phyloP scores from a whole-genome alignment of 2,113 vertebrate genomes.

The Gallinago undulata region DNA sequence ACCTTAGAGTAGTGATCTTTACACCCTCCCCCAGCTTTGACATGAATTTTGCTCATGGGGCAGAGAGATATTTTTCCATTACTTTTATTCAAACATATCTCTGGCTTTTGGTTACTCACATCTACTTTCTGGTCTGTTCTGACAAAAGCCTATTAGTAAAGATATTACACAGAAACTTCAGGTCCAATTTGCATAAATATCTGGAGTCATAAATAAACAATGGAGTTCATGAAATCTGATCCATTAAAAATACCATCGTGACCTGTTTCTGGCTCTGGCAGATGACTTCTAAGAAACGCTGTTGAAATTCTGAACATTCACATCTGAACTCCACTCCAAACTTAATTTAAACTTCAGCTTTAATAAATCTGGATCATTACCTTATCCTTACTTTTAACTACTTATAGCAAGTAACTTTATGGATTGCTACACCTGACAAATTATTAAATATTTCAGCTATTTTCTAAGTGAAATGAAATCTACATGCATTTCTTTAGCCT shows the following conservation, averaged over 20 bases:
- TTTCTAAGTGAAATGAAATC: conserved; percentile 4
- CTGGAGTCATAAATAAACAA: background rate
- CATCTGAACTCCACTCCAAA: background rate
- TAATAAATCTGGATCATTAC: background rate
- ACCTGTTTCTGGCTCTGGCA: background rate
- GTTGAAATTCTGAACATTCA: background rate
- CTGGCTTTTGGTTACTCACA: background rate
- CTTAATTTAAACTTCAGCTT: background rate
- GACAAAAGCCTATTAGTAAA: background rate
- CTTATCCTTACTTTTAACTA: background rate
- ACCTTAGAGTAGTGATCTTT: background rate
- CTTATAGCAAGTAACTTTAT: background rate
- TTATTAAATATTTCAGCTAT: background rate
- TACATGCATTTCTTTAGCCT: background rate
- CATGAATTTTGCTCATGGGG: background rate
- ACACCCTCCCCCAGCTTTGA: background rate
- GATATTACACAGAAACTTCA: background rate
- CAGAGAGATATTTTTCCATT: background rate
- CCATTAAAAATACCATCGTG: background rate
- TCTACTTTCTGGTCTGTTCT: background rate
- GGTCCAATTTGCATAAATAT: background rate
- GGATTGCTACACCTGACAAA: background rate
- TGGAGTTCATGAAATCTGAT: background rate
- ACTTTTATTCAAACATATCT: background rate
- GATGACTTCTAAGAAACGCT: background rate